Base-by-base conservation (phyloP, 2,888 invertebrate species). In the Tinea pellionella region DNA sequence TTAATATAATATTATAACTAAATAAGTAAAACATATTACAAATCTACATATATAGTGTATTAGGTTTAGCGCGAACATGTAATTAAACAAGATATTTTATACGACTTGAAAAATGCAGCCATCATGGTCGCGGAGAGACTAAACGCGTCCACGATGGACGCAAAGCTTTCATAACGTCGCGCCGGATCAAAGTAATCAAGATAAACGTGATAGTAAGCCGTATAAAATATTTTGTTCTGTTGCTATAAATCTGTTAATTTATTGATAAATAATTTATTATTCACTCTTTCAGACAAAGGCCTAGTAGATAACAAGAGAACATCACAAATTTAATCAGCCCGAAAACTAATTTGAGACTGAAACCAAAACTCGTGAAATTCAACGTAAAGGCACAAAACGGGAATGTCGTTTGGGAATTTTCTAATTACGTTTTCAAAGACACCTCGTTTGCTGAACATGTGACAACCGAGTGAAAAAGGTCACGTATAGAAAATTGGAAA, bases 401-500 rank as follows among this genome's bases (percentile, higher is more conserved):
- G 68, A 69, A 73, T 71, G 80, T 75, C 80, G 78, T 81, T 85
- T 70, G 78, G 82, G 85, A 85, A 86, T 86, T 87, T 86, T 84
- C 85, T 86, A 87, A 87, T 87, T 86, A 86, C 85, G 81, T 80
- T 81, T 81, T 82, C 84, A 85, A 86, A 86, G 85, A 86, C 83
- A 83, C 80, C 83, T 87, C 85, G 83, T 81, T 81, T 78, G 80
- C 78, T 72, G 80, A 80, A 74, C 78, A 81, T 84, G 86, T 83
- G 84, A 86, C 83, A 75, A 73, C 71, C 72, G 73, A 74, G 71
- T 78, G 80, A 79, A 81, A 86, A 84, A 82, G 87, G 86, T 87
- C 84, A 84, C 85, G 78, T 82, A 75, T 76, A 76, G 77, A 77
- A 81, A 81, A 84, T 86, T 84, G 81, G 82, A 77, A 78, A 77